Evolutionary conservation across 1,140 invertebrate genomes (phyloP).

Genomic region (Camponotus floridanus): DNA sequence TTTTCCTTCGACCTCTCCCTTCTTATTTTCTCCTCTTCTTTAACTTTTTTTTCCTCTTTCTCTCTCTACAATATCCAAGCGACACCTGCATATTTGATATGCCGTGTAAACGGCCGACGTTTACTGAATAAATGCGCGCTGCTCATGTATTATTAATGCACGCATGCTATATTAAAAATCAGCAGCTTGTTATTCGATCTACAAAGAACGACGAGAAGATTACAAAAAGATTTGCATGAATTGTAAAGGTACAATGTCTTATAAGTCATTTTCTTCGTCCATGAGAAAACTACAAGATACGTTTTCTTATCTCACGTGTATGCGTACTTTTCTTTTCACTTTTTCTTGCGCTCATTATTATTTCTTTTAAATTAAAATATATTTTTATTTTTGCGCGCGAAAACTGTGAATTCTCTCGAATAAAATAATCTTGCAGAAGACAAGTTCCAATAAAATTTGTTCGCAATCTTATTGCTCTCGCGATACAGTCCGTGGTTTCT

Average conservation of each 20-base stretch:
- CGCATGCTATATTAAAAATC: slow-evolving; percentile 59
- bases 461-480: slow-evolving; percentile 12
- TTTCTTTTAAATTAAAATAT: no score
- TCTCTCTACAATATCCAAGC: slow-evolving; percentile 70
- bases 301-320: not conserved
- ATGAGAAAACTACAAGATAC: not conserved
- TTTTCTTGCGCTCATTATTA: not conserved
- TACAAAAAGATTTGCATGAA: slow-evolving; percentile 25
- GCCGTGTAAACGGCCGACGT: slow-evolving; percentile 81
- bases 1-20: slow-evolving; percentile 31
- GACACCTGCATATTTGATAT: slow-evolving; percentile 85
- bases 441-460: not conserved
- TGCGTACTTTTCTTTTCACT: not conserved
- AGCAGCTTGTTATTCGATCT: slow-evolving; percentile 3
- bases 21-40: slow-evolving; percentile 63
- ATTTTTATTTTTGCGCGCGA: no score
- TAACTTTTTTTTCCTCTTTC: slow-evolving; percentile 40
- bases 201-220: slow-evolving; percentile 7
- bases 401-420: not conserved
- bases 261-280: not conserved
- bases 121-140: slow-evolving; percentile 80
- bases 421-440: not conserved
- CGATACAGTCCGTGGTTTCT: slow-evolving; percentile 19
- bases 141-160: slow-evolving; percentile 84
- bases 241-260: not conserved